A percentile compares a stretch with the other conserved stretches of the same genome.
Conservation (phyloP, 2,113 vertebrate species). For the Pseudopipra pipra region DNA sequence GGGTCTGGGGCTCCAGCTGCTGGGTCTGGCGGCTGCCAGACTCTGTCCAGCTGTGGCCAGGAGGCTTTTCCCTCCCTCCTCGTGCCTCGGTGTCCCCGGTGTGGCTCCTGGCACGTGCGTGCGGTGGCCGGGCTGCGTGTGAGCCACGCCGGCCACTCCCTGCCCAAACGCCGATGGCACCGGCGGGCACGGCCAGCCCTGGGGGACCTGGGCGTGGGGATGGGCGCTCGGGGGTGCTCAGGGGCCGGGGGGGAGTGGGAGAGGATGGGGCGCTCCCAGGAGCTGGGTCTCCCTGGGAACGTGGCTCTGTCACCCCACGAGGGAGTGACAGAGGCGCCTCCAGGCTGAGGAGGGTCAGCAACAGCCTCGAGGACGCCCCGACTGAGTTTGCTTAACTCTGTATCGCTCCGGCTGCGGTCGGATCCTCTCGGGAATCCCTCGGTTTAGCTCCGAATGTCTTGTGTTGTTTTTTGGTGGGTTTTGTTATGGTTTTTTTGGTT, state of each 20-base stretch:
- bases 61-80: neutral
- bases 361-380: rapidly evolving
- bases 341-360: neutral
- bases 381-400: rapidly evolving
- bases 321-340: neutral
- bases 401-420: rapidly evolving
- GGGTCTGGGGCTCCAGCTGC: rapidly evolving
- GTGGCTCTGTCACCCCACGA: neutral
- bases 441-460: rapidly evolving
- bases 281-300: neutral
- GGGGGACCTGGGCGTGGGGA: neutral
- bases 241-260: neutral
- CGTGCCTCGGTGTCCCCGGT: neutral
- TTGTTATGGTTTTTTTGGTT: neutral
- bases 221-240: rapidly evolving
- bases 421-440: neutral
- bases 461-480: neutral
- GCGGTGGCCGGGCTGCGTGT: neutral
- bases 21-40: rapidly evolving
- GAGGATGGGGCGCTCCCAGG: rapidly evolving
- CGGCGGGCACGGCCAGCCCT: neutral
- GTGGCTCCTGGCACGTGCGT: neutral
- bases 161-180: neutral
- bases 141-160: neutral
- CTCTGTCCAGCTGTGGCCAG: neutral